These are phyloP conservation scores for Lithobates pipiens DNA, from an alignment of 2,797 vertebrate species.

Conservation along the genomic window DNA sequence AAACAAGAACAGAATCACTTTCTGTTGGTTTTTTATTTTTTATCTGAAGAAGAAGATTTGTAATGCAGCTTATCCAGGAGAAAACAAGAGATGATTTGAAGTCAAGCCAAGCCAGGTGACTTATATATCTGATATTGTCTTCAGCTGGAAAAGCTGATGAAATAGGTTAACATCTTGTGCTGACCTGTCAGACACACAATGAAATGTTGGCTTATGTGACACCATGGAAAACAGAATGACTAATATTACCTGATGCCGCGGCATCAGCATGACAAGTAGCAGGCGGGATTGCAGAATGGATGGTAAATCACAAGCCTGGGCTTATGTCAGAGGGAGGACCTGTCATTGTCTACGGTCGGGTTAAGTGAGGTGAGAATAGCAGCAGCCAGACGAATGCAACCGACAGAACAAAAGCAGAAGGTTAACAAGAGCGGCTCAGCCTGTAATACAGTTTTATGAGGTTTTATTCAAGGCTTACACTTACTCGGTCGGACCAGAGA, in stretches of 20 bases:
- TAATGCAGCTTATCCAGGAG: neutral
- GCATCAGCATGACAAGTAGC: slow-evolving; percentile 36
- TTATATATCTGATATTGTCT: slow-evolving; percentile 34
- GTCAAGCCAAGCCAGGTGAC: slow-evolving; percentile 7
- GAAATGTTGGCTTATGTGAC: slow-evolving; percentile 44
- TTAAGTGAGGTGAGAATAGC: slow-evolving; percentile 14
- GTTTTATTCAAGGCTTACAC: too few species aligned
- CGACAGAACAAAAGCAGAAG: neutral
- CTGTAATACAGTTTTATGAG: too few species aligned
- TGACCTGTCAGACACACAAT: slow-evolving; percentile 22
- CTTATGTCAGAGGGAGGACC: slow-evolving; percentile 11
- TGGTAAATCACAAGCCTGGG: slow-evolving; percentile 5
- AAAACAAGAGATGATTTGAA: neutral
- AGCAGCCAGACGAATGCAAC: neutral
- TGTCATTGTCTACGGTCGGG: neutral
- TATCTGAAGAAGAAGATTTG: neutral
- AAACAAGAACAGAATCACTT: neutral
- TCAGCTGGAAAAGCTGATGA: slow-evolving; percentile 7
- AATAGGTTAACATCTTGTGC: slow-evolving; percentile 35
- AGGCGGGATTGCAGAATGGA: neutral
- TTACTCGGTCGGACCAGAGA: too few species aligned
- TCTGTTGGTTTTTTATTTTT: too few species aligned
- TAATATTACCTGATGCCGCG: slow-evolving; percentile 32
- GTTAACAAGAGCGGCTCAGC: neutral
- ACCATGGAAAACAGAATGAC: slow-evolving; percentile 22